A percentile compares a stretch with the other conserved stretches of the same genome.
These are phyloP conservation scores for Phoxinus phoxinus DNA, from an alignment of 2,113 vertebrate species.

Conservation along the genomic window DNA sequence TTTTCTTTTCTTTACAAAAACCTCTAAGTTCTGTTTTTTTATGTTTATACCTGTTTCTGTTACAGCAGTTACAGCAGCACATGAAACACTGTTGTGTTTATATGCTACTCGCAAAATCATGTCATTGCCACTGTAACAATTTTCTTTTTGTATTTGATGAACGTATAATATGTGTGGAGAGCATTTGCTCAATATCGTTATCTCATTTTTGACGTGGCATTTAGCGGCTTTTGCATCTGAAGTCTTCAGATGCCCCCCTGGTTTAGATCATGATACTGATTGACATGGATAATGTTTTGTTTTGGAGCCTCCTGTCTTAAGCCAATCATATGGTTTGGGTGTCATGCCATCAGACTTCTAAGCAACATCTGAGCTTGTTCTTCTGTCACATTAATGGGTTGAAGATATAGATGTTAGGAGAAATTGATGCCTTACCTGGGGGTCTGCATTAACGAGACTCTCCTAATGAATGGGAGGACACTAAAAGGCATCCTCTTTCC, in stretches of 20 bases:
- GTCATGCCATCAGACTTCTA: conserved; percentile 34
- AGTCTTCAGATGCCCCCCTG: not conserved
- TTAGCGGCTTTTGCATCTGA: too few relatives aligned
- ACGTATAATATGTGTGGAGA: too few relatives aligned
- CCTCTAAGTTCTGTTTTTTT: too few relatives aligned
- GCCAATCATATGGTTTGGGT: conserved; percentile 6
- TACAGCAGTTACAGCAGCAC: too few relatives aligned
- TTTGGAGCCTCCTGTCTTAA: not conserved
- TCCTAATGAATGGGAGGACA: conserved; percentile 57
- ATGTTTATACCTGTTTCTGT: too few relatives aligned
- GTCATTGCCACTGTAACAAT: too few relatives aligned
- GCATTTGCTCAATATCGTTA: too few relatives aligned
- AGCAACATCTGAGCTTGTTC: conserved; percentile 17
- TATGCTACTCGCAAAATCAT: too few relatives aligned
- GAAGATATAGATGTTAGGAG: conserved; percentile 44
- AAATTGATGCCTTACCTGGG: conserved; percentile 43
- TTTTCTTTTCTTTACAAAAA: too few relatives aligned
- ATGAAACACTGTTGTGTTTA: too few relatives aligned
- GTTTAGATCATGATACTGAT: not conserved
- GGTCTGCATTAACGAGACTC: conserved; percentile 52
- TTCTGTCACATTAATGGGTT: conserved; percentile 49
- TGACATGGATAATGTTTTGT: not conserved
- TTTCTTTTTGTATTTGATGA: too few relatives aligned
- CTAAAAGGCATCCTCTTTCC: conserved; percentile 49
- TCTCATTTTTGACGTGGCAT: too few relatives aligned